phyloP scores from a whole-genome alignment of 2,797 vertebrate species.

The Chloroceryle amazona region DNA sequence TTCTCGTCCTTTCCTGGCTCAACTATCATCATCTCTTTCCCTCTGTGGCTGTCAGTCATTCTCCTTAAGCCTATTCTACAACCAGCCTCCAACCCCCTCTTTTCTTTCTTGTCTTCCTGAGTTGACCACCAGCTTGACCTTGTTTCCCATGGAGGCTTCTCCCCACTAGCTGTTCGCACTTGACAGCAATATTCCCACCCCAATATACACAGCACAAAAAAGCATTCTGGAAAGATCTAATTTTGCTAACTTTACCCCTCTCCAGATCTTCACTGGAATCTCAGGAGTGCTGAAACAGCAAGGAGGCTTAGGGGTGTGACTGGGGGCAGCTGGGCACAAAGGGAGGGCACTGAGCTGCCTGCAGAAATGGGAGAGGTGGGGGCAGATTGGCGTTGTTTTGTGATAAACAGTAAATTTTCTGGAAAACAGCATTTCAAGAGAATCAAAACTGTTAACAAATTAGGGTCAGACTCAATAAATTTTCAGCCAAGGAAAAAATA shows the following conservation, averaged over 20 bases:
- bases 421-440: background rate
- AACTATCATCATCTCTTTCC: background rate
- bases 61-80: background rate
- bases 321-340: rapidly evolving
- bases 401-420: background rate
- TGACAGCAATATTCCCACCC: background rate
- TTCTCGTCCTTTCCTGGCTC: background rate
- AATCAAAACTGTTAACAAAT: background rate
- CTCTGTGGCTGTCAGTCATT: background rate
- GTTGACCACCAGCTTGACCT: background rate
- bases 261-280: background rate
- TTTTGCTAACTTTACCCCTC: background rate
- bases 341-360: background rate
- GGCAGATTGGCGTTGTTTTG: background rate
- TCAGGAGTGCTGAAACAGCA: rapidly evolving
- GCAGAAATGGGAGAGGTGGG: background rate
- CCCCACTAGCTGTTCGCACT: background rate
- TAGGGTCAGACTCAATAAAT: background rate
- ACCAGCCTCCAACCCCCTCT: background rate
- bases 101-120: background rate
- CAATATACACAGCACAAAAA: background rate
- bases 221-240: background rate
- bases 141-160: background rate
- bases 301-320: rapidly evolving
- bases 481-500: background rate